Evolutionary conservation across 1,140 invertebrate species (phyloP), one percentile per base, ranked within the genome.

Genomic region (Nixonia krombeini): DNA sequence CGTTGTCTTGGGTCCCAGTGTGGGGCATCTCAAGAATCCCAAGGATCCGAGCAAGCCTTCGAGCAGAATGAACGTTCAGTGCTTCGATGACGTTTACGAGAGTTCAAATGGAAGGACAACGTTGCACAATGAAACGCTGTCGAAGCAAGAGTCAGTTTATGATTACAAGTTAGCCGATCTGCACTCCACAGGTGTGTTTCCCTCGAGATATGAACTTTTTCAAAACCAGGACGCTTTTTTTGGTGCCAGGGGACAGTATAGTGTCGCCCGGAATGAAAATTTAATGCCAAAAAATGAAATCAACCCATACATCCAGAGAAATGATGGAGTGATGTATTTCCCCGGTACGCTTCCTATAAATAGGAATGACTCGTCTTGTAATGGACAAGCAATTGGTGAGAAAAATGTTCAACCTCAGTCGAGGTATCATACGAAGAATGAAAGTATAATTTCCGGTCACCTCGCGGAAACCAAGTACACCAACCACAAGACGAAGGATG

Each of bases 51-150:
- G 31, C 4, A 80, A 77, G 31, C 7, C 68, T 0, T 52, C 58
- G 16, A 73, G 66, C 33, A 63, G 73, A 4, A 78, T 68, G 63
- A 75, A 79, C 62, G 66, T 55, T 51, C 56, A 72, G 38, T 69
- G 37, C 25, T 59, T 55, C 44, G 66, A 69, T 4, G 42, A 63
- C 10, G 13, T 25, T 29, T 79, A 79, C 46, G 72, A 78, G 0
- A 44, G 41, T 18, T 13, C 25, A 0, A 41, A 69, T 6, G 61
- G 51, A 3, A 70, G 59, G 1, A 66, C 57, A 15, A 42, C 49
- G 25, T 28, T 52, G 13, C 53, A 51, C 9, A 58, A 45, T 5
- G 26, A 28, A 0, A 5, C 23, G 0, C 8, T 31, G 6, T n/a
- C 29, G 4, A 74, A 70, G 13, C 73, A 74, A 17, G 65, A 67